These are phyloP conservation scores for Chauna torquata DNA, from an alignment of 2,113 vertebrate species.

Conservation along the genomic window DNA sequence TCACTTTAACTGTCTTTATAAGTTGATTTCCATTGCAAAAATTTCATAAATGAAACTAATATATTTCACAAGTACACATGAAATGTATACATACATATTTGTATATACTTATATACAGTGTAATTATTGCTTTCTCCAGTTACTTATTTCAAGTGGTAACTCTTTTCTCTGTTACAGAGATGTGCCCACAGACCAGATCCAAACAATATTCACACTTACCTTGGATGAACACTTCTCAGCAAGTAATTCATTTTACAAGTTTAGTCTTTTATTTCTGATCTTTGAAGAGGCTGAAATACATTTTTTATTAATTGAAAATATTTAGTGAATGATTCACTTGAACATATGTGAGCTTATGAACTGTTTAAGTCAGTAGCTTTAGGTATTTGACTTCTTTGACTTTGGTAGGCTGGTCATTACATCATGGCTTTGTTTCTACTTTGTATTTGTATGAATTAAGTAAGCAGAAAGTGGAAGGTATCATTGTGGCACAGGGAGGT, in stretches of 20 bases:
- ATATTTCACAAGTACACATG: not conserved
- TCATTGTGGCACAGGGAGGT: not conserved
- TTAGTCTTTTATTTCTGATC: not conserved
- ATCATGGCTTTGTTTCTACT: not conserved
- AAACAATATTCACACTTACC: not conserved
- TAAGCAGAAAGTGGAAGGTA: not conserved
- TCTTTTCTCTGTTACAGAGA: not conserved
- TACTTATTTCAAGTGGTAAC: not conserved
- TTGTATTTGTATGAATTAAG: not conserved
- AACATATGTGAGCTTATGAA: rapidly evolving
- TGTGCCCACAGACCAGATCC: not conserved
- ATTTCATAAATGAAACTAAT: not conserved
- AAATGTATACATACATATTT: not conserved
- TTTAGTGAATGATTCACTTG: not conserved
- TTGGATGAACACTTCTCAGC: not conserved
- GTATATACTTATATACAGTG: not conserved
- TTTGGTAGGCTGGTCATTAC: not conserved
- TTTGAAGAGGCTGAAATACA: not conserved
- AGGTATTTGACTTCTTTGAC: not conserved
- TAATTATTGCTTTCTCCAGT: not conserved
- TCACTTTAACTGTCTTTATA: not conserved
- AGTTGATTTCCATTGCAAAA: not conserved
- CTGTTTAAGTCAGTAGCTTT: not conserved
- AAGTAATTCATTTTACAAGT: not conserved
- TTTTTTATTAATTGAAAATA: not conserved